A percentile compares a stretch with the other conserved stretches of the same genome.
Evolutionary conservation across 2,888 invertebrate genomes (phyloP).

Genomic region (Andrena haemorrhoa): DNA sequence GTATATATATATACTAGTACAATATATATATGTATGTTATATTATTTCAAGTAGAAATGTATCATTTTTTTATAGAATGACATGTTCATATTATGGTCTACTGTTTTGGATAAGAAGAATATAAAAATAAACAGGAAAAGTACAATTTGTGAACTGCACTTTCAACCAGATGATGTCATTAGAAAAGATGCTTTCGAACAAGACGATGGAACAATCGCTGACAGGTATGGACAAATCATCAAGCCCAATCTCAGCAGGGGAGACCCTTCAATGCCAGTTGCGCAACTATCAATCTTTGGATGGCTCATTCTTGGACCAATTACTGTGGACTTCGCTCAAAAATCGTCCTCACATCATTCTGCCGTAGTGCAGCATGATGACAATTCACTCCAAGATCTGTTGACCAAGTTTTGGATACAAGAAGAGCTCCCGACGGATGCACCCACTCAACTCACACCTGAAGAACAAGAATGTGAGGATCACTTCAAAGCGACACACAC

Average conservation of each 20-base stretch:
- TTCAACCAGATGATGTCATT: too few relatives aligned
- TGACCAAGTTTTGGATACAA: conserved; percentile 46
- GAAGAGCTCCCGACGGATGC: conserved; percentile 22
- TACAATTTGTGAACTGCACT: too few relatives aligned
- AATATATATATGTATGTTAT: too few relatives aligned
- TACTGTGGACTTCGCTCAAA: neutral
- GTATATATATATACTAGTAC: too few relatives aligned
- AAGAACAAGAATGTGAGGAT: conserved; percentile 45
- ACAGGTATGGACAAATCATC: conserved; percentile 9
- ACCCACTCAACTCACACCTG: neutral
- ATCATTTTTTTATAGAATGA: too few relatives aligned
- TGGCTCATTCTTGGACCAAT: neutral
- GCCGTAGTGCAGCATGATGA: neutral
- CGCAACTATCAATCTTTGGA: neutral
- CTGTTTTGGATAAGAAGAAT: too few relatives aligned
- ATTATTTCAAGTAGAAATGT: too few relatives aligned
- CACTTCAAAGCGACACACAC: too few relatives aligned
- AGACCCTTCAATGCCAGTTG: neutral
- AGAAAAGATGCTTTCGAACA: too few relatives aligned
- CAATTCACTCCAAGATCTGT: conserved; percentile 27
- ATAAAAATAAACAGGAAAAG: too few relatives aligned
- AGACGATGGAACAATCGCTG: neutral
- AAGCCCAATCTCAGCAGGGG: neutral
- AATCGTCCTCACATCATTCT: neutral
- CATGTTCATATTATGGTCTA: too few relatives aligned